Evolutionary conservation across 2,113 vertebrate genomes (phyloP).

Genomic region (Austrofundulus limnaeus): DNA sequence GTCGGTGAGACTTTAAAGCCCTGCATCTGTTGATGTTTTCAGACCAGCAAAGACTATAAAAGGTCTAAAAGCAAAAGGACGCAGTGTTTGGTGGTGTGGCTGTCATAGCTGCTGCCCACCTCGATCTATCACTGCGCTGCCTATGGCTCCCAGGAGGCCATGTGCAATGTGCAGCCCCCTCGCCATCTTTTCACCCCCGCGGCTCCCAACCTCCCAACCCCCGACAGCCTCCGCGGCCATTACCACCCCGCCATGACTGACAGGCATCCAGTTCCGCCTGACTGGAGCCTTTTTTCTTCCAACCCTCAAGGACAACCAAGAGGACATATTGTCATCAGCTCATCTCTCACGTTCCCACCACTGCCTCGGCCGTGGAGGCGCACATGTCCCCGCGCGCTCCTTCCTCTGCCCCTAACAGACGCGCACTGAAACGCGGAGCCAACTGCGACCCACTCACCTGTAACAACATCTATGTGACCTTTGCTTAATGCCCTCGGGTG

Average conservation of each 20-base stretch:
- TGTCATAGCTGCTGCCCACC: slow-evolving; percentile 58
- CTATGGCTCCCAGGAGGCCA: slow-evolving; percentile 59
- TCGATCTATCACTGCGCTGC: slow-evolving; percentile 66
- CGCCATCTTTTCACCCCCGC: slow-evolving; percentile 19
- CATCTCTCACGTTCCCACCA: slow-evolving; percentile 55
- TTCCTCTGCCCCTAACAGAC: slow-evolving; percentile 1
- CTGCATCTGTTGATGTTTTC: slow-evolving; percentile 3
- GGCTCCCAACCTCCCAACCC: background rate
- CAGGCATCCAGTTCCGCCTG: slow-evolving; percentile 76
- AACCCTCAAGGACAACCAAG: slow-evolving; percentile 72
- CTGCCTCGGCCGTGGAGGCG: slow-evolving; percentile 47
- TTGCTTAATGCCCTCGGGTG: slow-evolving; percentile 67
- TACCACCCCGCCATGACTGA: slow-evolving; percentile 70
- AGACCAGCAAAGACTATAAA: slow-evolving; percentile 36
- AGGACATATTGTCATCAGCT: slow-evolving; percentile 77
- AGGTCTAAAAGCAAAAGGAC: slow-evolving; percentile 54
- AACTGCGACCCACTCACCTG: slow-evolving; percentile 67
- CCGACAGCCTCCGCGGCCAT: slow-evolving; percentile 17
- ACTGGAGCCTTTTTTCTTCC: slow-evolving; percentile 68
- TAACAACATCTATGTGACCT: slow-evolving; percentile 72
- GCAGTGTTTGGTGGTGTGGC: slow-evolving; percentile 39
- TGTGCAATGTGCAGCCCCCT: slow-evolving; percentile 28
- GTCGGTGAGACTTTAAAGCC: slow-evolving; percentile 17
- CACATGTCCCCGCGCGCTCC: slow-evolving; percentile 23
- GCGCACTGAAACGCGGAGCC: slow-evolving; percentile 8